Percentiles rank a stretch among this genome's conserved stretches.
Conservation (phyloP, 2,797 vertebrate genomes). For the Halcyon badia region DNA sequence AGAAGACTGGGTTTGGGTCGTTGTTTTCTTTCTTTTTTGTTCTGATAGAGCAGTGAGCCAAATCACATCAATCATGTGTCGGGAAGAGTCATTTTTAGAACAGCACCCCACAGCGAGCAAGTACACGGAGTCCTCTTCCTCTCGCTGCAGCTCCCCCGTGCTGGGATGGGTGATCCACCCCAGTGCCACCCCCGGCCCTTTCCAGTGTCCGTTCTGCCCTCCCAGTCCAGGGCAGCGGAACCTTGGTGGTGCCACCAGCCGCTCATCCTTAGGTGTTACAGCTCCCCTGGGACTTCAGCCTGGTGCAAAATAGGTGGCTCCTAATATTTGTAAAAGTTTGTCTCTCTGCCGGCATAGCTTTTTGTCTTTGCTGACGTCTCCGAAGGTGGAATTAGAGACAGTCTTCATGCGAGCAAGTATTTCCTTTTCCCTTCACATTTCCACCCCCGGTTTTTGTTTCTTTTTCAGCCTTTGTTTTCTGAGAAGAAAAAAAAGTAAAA, state of each 20-base stretch:
- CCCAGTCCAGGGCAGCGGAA: fast-evolving
- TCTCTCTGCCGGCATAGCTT: fast-evolving
- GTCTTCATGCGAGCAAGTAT: fast-evolving
- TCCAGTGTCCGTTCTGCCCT: background rate
- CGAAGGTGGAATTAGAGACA: background rate
- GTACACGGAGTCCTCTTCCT: background rate
- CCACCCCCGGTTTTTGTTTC: background rate
- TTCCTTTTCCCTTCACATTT: background rate
- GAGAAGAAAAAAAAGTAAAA: background rate
- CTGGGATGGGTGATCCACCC: fast-evolving
- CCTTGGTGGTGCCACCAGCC: background rate
- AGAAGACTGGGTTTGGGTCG: background rate
- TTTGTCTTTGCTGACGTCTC: background rate
- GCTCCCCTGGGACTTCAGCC: background rate
- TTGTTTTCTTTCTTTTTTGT: too few species aligned
- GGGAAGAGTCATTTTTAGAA: background rate
- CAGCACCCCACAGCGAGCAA: background rate
- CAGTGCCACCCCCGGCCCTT: fast-evolving
- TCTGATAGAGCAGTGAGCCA: background rate
- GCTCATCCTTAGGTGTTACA: background rate
- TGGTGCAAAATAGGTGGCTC: background rate
- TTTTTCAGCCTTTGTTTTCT: background rate
- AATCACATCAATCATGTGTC: background rate
- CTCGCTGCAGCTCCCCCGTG: background rate
- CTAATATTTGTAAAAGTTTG: background rate